phyloP scores from a whole-genome alignment of 1,140 invertebrate species.

The Lordiphosa clarofinis region DNA sequence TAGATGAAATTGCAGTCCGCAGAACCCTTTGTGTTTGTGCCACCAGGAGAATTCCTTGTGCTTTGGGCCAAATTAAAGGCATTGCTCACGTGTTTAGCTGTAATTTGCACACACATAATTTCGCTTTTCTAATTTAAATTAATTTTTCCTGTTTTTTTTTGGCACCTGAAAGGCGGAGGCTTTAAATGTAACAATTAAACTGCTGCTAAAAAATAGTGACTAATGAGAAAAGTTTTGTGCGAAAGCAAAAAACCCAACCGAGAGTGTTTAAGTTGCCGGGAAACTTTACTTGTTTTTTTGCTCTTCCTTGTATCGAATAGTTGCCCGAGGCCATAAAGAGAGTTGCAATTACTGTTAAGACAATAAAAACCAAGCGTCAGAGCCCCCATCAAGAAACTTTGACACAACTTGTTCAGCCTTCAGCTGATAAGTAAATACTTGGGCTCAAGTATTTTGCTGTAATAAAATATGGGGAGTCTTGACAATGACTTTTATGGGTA shows the following conservation, averaged over 20 bases:
- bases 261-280: constrained; percentile 35
- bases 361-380: constrained; percentile 35
- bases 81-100: constrained; percentile 53
- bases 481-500: constrained; percentile 37
- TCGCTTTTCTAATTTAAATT: constrained; percentile 40
- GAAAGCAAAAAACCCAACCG: constrained; percentile 4
- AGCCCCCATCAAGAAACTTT: constrained; percentile 27
- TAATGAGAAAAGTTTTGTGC: constrained; percentile 69
- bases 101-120: constrained; percentile 49
- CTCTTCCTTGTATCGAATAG: constrained; percentile 24
- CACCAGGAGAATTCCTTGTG: constrained; percentile 3
- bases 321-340: constrained; percentile 34
- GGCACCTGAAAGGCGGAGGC: constrained; percentile 22
- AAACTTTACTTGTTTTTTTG: constrained; percentile 27
- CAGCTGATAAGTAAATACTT: constrained; percentile 59
- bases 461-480: constrained; percentile 40
- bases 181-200: constrained; percentile 46
- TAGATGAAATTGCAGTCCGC: constrained; percentile 53
- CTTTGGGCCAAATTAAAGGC: constrained; percentile 41
- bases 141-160: constrained; percentile 38
- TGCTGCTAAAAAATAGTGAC: constrained; percentile 74
- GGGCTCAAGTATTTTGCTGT: constrained; percentile 36
- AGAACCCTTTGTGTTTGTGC: constrained; percentile 25
- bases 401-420: constrained; percentile 43
- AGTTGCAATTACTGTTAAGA: constrained; percentile 39